Evolutionary conservation across 2,113 vertebrate species (phyloP).

Genomic region (Sitta europaea): DNA sequence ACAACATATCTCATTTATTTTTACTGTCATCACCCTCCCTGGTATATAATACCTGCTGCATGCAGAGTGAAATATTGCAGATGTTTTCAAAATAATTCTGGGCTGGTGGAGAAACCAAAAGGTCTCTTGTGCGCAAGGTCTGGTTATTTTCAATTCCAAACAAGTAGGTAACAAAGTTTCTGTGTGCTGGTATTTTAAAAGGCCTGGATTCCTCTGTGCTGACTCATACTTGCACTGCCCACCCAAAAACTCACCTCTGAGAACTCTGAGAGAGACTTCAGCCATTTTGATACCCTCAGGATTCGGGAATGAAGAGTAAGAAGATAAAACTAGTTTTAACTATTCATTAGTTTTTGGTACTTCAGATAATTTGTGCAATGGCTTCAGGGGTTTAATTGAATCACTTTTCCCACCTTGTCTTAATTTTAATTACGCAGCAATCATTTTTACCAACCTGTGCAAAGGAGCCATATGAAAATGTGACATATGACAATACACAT

Average conservation of each 20-base stretch:
- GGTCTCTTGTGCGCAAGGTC: constrained; percentile 31
- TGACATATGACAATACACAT: constrained; percentile 82
- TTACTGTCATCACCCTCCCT: constrained; percentile 66
- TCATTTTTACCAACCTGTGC: constrained; percentile 74
- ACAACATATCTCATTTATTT: constrained; percentile 72
- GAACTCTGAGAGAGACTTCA: constrained; percentile 1
- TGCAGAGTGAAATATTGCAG: constrained; percentile 65
- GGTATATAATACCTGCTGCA: constrained; percentile 64
- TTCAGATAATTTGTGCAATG: constrained; percentile 75
- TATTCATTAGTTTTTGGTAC: constrained; percentile 74
- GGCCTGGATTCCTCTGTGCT: constrained; percentile 17
- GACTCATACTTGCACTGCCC: constrained; percentile 32
- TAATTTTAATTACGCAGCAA: constrained; percentile 79
- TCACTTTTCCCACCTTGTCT: constrained; percentile 75
- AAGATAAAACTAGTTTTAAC: constrained; percentile 71
- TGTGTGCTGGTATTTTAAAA: constrained; percentile 50
- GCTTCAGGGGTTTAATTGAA: constrained; percentile 76
- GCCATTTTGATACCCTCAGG: constrained; percentile 18
- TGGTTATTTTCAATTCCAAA: constrained; percentile 66
- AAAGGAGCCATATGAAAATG: constrained; percentile 73
- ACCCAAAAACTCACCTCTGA: constrained; percentile 38
- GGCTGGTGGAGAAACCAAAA: constrained; percentile 55
- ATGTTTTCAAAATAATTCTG: constrained; percentile 70
- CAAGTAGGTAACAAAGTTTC: constrained; percentile 47
- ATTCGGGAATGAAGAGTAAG: constrained; percentile 54